These are phyloP conservation scores for Desmodus rotundus DNA, from an alignment of 2,113 vertebrate species.

Conservation along the genomic window DNA sequence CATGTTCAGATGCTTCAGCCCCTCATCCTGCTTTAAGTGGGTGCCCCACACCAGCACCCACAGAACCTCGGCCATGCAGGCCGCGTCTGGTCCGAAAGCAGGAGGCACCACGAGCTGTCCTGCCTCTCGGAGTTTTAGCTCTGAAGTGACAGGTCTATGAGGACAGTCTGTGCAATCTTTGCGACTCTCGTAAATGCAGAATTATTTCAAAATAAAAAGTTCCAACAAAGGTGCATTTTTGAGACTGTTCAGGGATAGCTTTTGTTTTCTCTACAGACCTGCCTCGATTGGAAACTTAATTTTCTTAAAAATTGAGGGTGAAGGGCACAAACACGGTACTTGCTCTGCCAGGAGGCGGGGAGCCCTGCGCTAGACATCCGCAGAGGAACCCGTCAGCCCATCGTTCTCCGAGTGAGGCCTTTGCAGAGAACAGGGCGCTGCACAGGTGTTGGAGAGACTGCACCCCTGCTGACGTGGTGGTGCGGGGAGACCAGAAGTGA, in stretches of 20 bases:
- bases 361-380: background rate
- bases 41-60: background rate
- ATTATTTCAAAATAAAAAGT: background rate
- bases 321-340: background rate
- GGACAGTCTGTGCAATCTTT: background rate
- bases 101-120: background rate
- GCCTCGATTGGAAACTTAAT: background rate
- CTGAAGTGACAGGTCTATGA: background rate
- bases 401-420: no score
- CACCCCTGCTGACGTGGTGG: background rate
- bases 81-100: background rate
- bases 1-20: background rate
- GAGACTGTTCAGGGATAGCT: background rate
- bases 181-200: background rate
- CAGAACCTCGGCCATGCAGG: background rate
- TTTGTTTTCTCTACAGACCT: background rate
- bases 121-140: background rate
- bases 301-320: background rate
- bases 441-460: rapidly evolving
- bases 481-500: no score
- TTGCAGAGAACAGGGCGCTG: background rate
- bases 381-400: background rate
- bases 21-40: background rate
- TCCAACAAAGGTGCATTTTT: background rate
- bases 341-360: background rate